Conservation (phyloP, 2,888 invertebrate genomes). For the Clusia tigrina region DNA sequence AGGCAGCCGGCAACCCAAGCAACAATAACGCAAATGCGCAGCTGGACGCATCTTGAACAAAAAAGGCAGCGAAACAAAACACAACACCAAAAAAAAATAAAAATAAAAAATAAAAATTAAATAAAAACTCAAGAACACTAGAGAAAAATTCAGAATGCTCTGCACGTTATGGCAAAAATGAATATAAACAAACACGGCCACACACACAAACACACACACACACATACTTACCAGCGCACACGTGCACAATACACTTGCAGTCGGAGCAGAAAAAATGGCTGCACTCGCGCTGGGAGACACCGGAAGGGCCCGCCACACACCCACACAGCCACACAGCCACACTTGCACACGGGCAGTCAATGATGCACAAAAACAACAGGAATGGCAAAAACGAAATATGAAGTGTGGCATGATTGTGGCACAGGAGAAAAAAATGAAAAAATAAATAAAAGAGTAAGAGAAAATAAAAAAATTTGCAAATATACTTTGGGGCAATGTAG, state of each 20-base stretch:
- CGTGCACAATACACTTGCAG: not conserved
- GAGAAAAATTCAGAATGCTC: constrained; percentile 13
- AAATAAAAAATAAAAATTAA: constrained; percentile 3
- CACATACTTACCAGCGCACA: not conserved
- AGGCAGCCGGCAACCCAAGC: not conserved
- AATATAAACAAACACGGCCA: constrained; percentile 23
- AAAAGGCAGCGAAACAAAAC: no score
- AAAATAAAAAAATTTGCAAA: constrained; percentile 7
- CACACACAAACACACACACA: constrained; percentile 18
- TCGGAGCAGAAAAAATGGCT: not conserved
- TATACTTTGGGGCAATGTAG: not conserved
- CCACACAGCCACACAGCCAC: constrained; percentile 14
- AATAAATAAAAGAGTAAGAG: constrained; percentile 19
- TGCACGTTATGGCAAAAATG: constrained; percentile 20
- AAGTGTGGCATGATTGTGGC: constrained; percentile 19
- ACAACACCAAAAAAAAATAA: not conserved
- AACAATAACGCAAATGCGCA: constrained; percentile 1
- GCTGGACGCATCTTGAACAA: no score
- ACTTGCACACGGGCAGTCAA: constrained; percentile 34
- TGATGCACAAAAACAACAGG: constrained; percentile 34
- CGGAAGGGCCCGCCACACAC: constrained; percentile 6
- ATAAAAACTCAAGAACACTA: constrained; percentile 1
- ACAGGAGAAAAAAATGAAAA: constrained; percentile 9
- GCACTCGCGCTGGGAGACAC: not conserved
- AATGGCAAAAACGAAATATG: not conserved